Evolutionary conservation across 2,888 invertebrate species (phyloP).

Genomic region (Pelosia muscerda): DNA sequence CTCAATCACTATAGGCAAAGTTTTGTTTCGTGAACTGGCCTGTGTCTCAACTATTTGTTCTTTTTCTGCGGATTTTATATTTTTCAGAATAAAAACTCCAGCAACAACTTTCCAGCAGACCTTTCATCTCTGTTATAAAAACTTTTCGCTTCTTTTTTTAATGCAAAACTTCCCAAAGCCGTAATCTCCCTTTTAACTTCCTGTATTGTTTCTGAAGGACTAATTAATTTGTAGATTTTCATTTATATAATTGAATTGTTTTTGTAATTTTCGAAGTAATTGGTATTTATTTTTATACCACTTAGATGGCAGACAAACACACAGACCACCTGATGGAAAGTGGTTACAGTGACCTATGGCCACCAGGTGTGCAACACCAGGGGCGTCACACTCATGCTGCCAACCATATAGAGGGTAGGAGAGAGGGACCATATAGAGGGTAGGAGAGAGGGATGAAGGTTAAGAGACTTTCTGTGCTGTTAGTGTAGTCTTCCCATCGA

Average conservation of each 20-base stretch:
- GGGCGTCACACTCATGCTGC: too few species aligned
- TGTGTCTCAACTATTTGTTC: constrained; percentile 25
- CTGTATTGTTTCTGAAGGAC: constrained; percentile 23
- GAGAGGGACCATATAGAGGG: too few species aligned
- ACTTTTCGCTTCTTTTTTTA: constrained; percentile 33
- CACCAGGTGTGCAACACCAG: too few species aligned
- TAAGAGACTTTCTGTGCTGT: too few species aligned
- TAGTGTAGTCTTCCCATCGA: too few species aligned
- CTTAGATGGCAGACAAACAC: too few species aligned
- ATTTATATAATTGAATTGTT: constrained; percentile 17
- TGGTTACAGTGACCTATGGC: too few species aligned
- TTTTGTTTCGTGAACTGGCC: constrained; percentile 24
- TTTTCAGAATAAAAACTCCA: constrained; percentile 33
- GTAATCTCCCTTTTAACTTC: constrained; percentile 19
- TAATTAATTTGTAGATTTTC: constrained; percentile 33
- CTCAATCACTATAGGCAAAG: constrained; percentile 17
- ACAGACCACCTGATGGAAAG: too few species aligned
- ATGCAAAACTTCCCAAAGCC: constrained; percentile 17
- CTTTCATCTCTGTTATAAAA: constrained; percentile 28
- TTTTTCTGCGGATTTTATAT: constrained; percentile 31
- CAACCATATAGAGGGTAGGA: too few species aligned
- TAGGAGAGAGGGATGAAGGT: too few species aligned
- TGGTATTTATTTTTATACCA: too few species aligned
- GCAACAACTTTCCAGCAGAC: not conserved
- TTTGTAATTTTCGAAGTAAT: not conserved